Conservation (phyloP, 2,113 vertebrate genomes). For the Nanorana parkeri region DNA sequence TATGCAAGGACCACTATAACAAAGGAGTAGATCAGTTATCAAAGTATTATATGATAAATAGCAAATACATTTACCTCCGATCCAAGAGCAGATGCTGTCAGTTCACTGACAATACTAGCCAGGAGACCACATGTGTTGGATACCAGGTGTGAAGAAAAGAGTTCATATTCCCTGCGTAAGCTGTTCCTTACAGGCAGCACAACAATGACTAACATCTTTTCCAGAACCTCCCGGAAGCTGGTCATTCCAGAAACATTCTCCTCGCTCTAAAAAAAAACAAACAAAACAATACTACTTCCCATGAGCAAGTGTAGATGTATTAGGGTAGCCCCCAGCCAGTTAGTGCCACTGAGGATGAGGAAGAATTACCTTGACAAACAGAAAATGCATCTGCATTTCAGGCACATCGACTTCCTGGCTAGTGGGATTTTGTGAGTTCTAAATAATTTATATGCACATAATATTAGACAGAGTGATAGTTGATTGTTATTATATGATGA, state of each 20-base stretch:
- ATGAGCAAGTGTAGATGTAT: too few relatives aligned
- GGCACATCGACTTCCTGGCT: too few relatives aligned
- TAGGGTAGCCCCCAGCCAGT: too few relatives aligned
- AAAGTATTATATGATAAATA: neutral
- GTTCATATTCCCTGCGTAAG: constrained; percentile 91
- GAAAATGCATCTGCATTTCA: too few relatives aligned
- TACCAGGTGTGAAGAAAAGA: constrained; percentile 95
- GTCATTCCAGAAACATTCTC: constrained; percentile 97
- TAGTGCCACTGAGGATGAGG: too few relatives aligned
- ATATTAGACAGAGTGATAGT: too few relatives aligned
- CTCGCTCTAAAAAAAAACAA: constrained; percentile 78
- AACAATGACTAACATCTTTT: constrained; percentile 98
- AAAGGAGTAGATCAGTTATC: too few relatives aligned
- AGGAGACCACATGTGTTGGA: constrained; percentile 95
- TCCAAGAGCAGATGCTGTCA: constrained; percentile 94
- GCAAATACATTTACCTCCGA: constrained; percentile 82
- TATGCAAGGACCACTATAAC: too few relatives aligned
- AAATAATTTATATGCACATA: too few relatives aligned
- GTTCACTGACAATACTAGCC: constrained; percentile 95
- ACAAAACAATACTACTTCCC: neutral
- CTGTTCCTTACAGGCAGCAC: constrained; percentile 94
- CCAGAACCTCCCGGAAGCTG: constrained; percentile 95
- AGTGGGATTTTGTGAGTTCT: too few relatives aligned
- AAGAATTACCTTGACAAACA: too few relatives aligned
- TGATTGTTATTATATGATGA: too few relatives aligned